These are phyloP conservation scores for Gastracanthus pulcherrimus DNA, from an alignment of 2,888 invertebrate genomes.

Conservation along the genomic window DNA sequence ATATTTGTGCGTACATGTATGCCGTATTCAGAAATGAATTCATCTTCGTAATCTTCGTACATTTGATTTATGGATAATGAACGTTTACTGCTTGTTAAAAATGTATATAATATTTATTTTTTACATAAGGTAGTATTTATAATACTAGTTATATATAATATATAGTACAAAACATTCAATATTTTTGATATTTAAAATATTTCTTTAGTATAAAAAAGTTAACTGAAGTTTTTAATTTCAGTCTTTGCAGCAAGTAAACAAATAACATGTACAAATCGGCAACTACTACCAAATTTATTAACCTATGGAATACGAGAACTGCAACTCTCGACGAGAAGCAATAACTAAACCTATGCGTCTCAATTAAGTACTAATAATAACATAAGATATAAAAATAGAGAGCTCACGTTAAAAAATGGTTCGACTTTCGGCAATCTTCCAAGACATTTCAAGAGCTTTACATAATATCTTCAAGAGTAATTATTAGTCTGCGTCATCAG, in stretches of 20 bases:
- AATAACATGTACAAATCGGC: neutral
- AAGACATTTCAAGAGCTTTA: neutral
- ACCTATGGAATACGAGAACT: conserved; percentile 1
- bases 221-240: conserved; percentile 27
- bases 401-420: neutral
- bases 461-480: neutral
- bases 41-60: too few species aligned
- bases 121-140: neutral
- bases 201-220: neutral
- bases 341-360: neutral
- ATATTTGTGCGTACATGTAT: too few species aligned
- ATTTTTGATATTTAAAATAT: neutral
- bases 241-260: conserved; percentile 1
- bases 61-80: too few species aligned
- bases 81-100: neutral
- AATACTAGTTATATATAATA: neutral
- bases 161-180: neutral
- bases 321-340: neutral
- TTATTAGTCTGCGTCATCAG: neutral
- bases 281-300: neutral
- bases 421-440: conserved; percentile 8
- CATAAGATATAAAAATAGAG: conserved; percentile 18
- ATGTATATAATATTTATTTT: neutral
- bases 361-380: conserved; percentile 16
- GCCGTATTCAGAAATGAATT: too few species aligned